phyloP scores from a whole-genome alignment of 1,140 invertebrate species.

The Cryptotermes secundus region DNA sequence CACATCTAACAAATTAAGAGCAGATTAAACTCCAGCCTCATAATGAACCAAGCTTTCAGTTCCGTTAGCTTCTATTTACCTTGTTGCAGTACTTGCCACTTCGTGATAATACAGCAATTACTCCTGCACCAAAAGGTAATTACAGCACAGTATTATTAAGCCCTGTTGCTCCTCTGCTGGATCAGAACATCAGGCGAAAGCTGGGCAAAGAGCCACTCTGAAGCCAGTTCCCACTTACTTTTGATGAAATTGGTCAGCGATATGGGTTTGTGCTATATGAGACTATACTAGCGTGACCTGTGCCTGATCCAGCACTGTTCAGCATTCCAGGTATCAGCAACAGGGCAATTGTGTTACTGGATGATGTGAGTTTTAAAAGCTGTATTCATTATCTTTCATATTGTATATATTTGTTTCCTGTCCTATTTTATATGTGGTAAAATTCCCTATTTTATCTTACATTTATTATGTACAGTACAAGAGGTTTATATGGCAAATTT shows the following conservation, averaged over 20 bases:
- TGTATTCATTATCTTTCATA: no score
- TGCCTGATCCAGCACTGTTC: constrained; percentile 58
- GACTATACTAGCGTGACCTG: constrained; percentile 53
- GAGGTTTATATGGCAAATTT: no score
- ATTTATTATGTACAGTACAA: no score
- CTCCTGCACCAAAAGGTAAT: constrained; percentile 51
- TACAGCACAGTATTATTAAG: constrained; percentile 56
- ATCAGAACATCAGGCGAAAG: constrained; percentile 41
- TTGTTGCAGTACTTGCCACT: constrained; percentile 49
- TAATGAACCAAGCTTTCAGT: no score
- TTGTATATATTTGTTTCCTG: no score
- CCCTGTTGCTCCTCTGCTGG: constrained; percentile 50
- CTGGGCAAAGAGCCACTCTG: constrained; percentile 40
- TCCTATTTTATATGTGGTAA: no score
- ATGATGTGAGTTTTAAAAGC: constrained; percentile 50
- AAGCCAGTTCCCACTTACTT: constrained; percentile 54
- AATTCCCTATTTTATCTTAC: no score
- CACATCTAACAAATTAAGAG: no score
- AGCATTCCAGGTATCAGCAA: constrained; percentile 62
- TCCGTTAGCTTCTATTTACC: no score
- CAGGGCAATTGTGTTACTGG: constrained; percentile 71
- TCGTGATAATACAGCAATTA: constrained; percentile 51
- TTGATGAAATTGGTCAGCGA: constrained; percentile 59
- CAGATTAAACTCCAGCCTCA: no score
- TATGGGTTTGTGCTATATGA: constrained; percentile 76